Evolutionary conservation across 37 sponge, comb jelly and placozoan species (phyloP), one percentile per base, ranked within the genome.

Genomic region (Chondrilla cf. caribensis): DNA sequence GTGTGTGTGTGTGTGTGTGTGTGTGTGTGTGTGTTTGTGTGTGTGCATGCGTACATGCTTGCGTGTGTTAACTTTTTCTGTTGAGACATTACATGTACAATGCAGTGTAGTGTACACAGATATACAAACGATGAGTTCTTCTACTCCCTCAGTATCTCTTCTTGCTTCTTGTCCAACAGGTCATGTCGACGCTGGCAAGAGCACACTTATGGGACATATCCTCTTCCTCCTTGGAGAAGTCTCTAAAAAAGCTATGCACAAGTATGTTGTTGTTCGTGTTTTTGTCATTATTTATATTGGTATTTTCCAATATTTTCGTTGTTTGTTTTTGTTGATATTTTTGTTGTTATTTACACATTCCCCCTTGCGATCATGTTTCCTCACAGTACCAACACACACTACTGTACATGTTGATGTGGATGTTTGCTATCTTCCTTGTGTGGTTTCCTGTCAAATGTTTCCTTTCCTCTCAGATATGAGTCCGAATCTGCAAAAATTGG

Each of bases 141-240:
- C 41, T 28, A 1, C 47, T 33, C 41, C 55, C 44, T 77, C 78
- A 22, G 47, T 40, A 29, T 41, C 78, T 0, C 78, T 33, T 8
- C 3, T 8, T 4, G 4, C 8, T 3, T 38, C n/a, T 68, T 19
- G 2, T n/a, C n/a, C n/a, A n/a, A n/a, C 39, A 89, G 99, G 99
- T 68, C 99, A 99, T 81, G 99, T 99, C 38, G 99, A 99, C 84
- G 97, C 99, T 33, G 99, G 99, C 8, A 99, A 99, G 94, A 96
- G 97, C 65, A 99, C 99, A 1, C 85, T 99, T 31, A 96, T 99
- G 99, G 99, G 99, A 21, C 99, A 99, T 59, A 76, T 99, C 11
- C 90, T 99, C 11, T 92, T 83, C 75, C 86, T 87, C 0, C 79
- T 96, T 36, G 99, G 99, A 57, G 70, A 84, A 17, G 95, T 99